Evolutionary conservation across 2,797 vertebrate genomes (phyloP), one percentile per base, ranked within the genome.

Genomic region (Dendrocincla fuliginosa): DNA sequence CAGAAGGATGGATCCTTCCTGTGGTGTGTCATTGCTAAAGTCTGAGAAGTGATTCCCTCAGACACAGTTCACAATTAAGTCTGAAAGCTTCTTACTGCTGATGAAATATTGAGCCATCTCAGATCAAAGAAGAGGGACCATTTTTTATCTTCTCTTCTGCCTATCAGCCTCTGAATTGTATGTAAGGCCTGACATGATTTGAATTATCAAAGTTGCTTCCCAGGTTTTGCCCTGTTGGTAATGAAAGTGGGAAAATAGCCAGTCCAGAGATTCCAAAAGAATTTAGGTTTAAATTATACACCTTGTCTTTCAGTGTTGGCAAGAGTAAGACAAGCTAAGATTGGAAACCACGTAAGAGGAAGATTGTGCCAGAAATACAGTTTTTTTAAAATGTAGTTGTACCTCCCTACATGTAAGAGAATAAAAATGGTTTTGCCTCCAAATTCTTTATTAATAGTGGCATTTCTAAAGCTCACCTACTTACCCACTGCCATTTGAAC

Each of bases 401-500:
- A 52, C 39, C 56, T 92, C 10, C 9, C 16, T 42, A 0, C 28
- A 1, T 9, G 6, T 50, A 32, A 28, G 28, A 73, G 28, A 91
- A 84, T 85, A 24, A 67, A 80, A 82, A 63, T 27, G 10, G 2
- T 4, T 59, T 80, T 67, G 13, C 0, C 2, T 30, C 12, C 15
- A 87, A 49, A 67, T 76, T 4, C 16, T 50, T 69, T 65, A 27
- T n/a, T 37, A 63, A 67, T 12, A 30, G 44, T 39, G 22, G 3
- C 37, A 14, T 69, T 92, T 95, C 32, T 47, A 75, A 90, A 55
- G n/a, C 10, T 42, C 33, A 44, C 11, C 8, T n/a, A 71, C 97
- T 97, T 97, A 99, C 99, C 99, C 97, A 98, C 98, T 93, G 98
- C 98, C 98, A 99, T 95, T 94, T 99, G 98, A 93, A 99, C 98